phyloP scores from a whole-genome alignment of 2,113 vertebrate genomes.

The Empidonax traillii region DNA sequence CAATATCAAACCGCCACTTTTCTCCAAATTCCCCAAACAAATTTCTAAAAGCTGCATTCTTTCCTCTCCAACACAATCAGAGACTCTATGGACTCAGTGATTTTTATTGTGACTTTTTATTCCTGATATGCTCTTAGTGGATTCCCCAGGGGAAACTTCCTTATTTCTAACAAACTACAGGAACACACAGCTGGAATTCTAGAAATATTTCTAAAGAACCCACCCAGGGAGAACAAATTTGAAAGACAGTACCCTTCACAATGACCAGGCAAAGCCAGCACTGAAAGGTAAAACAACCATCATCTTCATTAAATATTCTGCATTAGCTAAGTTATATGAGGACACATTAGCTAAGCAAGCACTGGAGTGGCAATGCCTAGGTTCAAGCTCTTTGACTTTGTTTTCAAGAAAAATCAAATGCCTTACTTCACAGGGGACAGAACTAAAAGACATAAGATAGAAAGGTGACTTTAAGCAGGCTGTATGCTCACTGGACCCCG shows the following conservation, averaged over 20 bases:
- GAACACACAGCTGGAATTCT: neutral
- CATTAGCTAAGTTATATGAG: neutral
- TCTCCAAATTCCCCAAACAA: neutral
- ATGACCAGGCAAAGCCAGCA: neutral
- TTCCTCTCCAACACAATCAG: neutral
- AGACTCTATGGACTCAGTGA: neutral
- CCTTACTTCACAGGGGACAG: neutral
- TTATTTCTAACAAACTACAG: neutral
- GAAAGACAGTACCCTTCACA: neutral
- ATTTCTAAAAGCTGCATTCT: neutral
- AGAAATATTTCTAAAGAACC: neutral
- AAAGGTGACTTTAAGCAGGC: neutral
- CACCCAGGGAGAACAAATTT: neutral
- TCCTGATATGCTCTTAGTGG: neutral
- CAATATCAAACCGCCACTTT: neutral
- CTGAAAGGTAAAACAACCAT: neutral
- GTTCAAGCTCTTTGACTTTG: conserved; percentile 1
- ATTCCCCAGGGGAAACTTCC: neutral
- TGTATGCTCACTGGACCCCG: neutral
- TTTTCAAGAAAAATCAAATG: conserved; percentile 23
- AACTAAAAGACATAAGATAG: neutral
- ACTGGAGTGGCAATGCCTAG: neutral
- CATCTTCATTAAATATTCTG: neutral
- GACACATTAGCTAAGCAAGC: neutral
- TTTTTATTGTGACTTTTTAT: neutral